Base-by-base conservation (phyloP, 2,113 vertebrate species). In the Melospiza georgiana region DNA sequence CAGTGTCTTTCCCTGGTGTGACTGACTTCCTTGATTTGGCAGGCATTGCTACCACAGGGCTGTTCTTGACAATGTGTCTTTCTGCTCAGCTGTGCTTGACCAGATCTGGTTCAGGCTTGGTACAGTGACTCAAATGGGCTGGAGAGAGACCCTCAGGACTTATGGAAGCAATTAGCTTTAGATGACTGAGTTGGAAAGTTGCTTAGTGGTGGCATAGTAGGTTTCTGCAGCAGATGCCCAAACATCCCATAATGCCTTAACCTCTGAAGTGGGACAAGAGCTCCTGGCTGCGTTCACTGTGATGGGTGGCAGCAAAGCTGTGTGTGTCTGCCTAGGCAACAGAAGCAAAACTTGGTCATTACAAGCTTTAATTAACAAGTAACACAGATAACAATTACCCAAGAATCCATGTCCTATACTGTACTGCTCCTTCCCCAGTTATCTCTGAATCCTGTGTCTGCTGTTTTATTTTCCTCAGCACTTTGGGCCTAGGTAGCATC, bases 51-150 rank as follows among this genome's bases (percentile, higher is more conserved):
- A 19, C 69, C 44, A 61, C 22, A 1, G 59, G 13, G 61, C 58
- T 85, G 0, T 80, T 96, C 49, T 71, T 77, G 73, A 72, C 93
- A 96, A 63, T 0, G 0, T 46, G 83, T 63, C 66, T 59, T 90
- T 74, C 92, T 92, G 76, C 84, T 96, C 81, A 94, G 68, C 63
- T 51, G 33, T 57, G 15, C 57, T 93, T 2, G 2, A 10, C 46
- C 0, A 0, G 71, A 49, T 84, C 67, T 92, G 83, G 31, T 77
- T 67, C 44, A 61, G 65, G 41, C 72, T 84, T 90, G 48, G 63
- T 84, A 12, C 61, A 89, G 48, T 95, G 92, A 93, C 79, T 95
- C 93, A 90, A 23, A 88, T 51, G 80, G 82, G 37, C 68, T 78
- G 69, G 39, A 52, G 10, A 46, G 61, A 58, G 68, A 77, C 67